phyloP scores from a whole-genome alignment of 2,888 invertebrate genomes.

The Pheosia gnoma region DNA sequence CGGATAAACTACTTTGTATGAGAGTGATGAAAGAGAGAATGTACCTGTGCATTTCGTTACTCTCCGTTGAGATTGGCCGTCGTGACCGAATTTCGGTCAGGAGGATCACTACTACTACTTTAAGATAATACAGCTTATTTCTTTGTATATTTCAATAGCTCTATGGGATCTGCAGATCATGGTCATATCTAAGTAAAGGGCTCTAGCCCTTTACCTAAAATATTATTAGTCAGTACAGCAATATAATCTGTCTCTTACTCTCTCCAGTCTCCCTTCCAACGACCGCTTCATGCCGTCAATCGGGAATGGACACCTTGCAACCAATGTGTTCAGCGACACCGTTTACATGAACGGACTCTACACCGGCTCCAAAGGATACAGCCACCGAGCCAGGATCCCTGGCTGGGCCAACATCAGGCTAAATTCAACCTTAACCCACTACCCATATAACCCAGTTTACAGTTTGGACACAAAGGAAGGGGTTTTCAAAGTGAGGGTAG shows the following conservation, averaged over 20 bases:
- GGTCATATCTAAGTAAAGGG: too few species aligned
- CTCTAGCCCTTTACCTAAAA: too few species aligned
- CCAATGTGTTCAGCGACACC: slow-evolving; percentile 83
- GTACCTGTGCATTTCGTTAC: too few species aligned
- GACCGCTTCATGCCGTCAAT: slow-evolving; percentile 84
- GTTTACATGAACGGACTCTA: slow-evolving; percentile 86
- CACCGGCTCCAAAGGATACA: slow-evolving; percentile 81
- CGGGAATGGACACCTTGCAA: slow-evolving; percentile 85
- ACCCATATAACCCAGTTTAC: slow-evolving; percentile 68
- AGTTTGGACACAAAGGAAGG: slow-evolving; percentile 76
- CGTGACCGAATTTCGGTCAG: too few species aligned
- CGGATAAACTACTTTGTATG: too few species aligned
- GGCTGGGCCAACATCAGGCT: slow-evolving; percentile 83
- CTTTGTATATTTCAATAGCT: too few species aligned
- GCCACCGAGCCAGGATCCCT: slow-evolving; percentile 85
- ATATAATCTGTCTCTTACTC: background rate
- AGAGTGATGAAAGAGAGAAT: too few species aligned
- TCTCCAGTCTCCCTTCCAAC: slow-evolving; percentile 80
- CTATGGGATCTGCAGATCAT: too few species aligned
- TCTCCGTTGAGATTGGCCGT: too few species aligned
- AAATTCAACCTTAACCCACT: slow-evolving; percentile 71
- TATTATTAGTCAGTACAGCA: background rate
- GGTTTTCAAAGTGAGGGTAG: slow-evolving; percentile 74
- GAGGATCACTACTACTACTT: too few species aligned
- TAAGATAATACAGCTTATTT: too few species aligned